Evolutionary conservation across 2,797 vertebrate genomes (phyloP), one percentile per base, ranked within the genome.

Genomic region (Chanos chanos): DNA sequence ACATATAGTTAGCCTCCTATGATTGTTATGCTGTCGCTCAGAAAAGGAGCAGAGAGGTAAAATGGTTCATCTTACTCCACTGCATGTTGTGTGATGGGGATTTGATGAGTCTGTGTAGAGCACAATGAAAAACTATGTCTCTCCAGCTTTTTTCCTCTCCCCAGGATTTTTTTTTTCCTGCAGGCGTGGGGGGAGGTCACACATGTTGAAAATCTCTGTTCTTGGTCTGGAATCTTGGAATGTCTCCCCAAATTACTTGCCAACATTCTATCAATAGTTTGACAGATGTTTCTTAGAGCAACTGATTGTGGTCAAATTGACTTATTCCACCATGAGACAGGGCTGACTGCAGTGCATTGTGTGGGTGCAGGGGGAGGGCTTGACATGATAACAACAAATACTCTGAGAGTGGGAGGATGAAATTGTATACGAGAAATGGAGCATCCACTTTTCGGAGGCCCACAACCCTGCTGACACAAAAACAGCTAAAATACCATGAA

Each of bases 281-380:
- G 65, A 71, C 72, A 68, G 57, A 68, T 64, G 59, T 53, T n/a
- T 69, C 21, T 59, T 12, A 27, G 44, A 50, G 60, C 43, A 60
- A 62, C 53, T 65, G 73, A 71, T 44, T 34, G 25, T 25, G 50
- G 51, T 64, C 51, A 64, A 61, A 55, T 25, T 40, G 34, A 71
- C 4, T 4, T 55, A 18, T 28, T 31, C 30, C 27, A 27, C 50
- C 53, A 15, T 4, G 43, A 66, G 31, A 44, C 34, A 37, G 6
- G 9, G 10, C 25, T 12, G 28, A 10, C 21, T 30, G 51, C 16
- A 13, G 41, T 2, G 16, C 50, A 49, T 33, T 12, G 10, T 33
- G 31, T 33, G 31, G 33, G 2, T 33, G 18, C 7, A 7, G 10
- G 18, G 5, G 7, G 64, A 48, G 53, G 47, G 34, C n/a, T 25